Evolutionary conservation across 2,113 vertebrate genomes (phyloP), one percentile per base, ranked within the genome.

Genomic region (Siniperca chuatsi): DNA sequence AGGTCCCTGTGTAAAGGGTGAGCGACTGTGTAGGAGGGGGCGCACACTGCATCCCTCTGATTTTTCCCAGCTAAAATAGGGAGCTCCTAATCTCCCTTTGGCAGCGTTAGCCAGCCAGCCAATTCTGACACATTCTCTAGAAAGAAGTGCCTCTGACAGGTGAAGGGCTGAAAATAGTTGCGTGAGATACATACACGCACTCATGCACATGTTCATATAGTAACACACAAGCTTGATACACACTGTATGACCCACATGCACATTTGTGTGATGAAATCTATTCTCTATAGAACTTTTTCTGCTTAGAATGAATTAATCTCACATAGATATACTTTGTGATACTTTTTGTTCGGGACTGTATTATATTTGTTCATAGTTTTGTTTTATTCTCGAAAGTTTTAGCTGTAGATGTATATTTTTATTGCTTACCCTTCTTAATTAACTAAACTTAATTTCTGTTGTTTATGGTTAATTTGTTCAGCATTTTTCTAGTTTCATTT

Each of bases 41-140:
- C 16, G 25, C 54, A 54, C 60, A 13, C 62, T 55, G 33, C 88
- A 85, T 88, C 95, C 90, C 90, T 91, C 90, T 93, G 94, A 94
- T 94, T 94, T 95, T 95, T 92, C 94, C 91, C 93, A 94, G 93
- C 95, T 95, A 95, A 96, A 96, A 95, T 93, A 94, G 89, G 94
- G 94, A 93, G 79, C 80, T 92, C 90, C 89, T 96, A 96, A 96
- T 94, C 95, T 95, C 93, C 91, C 75, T 62, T 91, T 95, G 93
- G 90, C 94, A 94, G 88, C 81, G 75, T 83, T 87, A 84, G 87
- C 85, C 89, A 86, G 93, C 91, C 93, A 86, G 93, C 90, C 92
- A 93, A 94, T 93, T 93, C 93, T 94, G 95, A 96, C 95, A 95
- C 92, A 94, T 94, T 95, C 94, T 93, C 89, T 90, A 90, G 94